Percentiles rank a stretch among this genome's conserved stretches.
Conservation (phyloP, 2,113 vertebrate species). For the Physeter macrocephalus region DNA sequence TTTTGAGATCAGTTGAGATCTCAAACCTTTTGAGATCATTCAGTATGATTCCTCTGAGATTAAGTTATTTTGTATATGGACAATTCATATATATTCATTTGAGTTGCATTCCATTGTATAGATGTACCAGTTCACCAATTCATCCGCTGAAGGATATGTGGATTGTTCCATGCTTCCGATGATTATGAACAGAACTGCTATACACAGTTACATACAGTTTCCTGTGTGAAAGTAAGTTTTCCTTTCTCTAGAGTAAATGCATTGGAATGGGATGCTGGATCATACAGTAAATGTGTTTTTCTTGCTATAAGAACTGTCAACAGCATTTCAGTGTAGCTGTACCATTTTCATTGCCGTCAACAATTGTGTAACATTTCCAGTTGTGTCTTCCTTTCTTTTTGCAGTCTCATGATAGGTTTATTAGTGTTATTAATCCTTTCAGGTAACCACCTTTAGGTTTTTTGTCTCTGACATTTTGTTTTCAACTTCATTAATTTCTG, state of each 20-base stretch:
- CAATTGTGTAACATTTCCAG: not conserved
- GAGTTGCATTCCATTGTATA: not conserved
- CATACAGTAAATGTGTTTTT: not conserved
- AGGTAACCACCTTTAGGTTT: not conserved
- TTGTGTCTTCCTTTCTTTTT: not conserved
- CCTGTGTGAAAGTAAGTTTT: not conserved
- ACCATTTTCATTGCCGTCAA: not conserved
- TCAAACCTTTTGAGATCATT: not conserved
- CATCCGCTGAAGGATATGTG: not conserved
- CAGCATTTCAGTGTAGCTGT: not conserved
- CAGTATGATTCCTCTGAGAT: not conserved
- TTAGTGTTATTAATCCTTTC: not conserved
- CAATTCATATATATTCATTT: not conserved
- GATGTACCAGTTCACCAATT: not conserved
- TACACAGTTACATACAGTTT: not conserved
- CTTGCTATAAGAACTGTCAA: not conserved
- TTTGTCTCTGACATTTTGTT: not conserved
- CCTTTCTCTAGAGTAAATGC: not conserved
- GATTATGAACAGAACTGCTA: not conserved
- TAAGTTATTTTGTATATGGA: not conserved
- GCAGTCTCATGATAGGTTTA: not conserved
- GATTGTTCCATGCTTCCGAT: not conserved
- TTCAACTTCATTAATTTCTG: not conserved
- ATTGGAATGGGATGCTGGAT: not conserved
- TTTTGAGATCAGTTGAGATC: not conserved